Conservation (phyloP, 2,113 vertebrate genomes). For the Mellivora capensis region DNA sequence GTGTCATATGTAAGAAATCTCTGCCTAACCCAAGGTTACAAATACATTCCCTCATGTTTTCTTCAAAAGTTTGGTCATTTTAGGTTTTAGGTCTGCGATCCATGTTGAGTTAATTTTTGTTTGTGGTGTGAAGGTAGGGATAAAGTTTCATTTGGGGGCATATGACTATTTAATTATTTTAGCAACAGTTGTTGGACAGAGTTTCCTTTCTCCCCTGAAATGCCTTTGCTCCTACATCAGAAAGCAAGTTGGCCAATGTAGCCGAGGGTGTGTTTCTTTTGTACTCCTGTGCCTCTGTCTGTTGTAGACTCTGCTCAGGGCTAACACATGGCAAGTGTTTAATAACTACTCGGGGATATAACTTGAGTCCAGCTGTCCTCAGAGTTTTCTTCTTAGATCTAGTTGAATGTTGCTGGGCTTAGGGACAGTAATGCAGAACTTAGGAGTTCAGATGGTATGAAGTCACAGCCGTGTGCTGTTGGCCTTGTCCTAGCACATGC, state of each 20-base stretch:
- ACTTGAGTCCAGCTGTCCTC: neutral
- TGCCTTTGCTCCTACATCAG: neutral
- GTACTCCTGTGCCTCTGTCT: neutral
- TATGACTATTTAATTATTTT: neutral
- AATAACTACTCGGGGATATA: neutral
- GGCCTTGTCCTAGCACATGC: too few relatives aligned
- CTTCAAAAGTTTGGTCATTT: neutral
- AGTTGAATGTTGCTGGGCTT: neutral
- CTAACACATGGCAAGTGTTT: neutral
- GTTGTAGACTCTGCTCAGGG: neutral
- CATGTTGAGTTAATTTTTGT: neutral
- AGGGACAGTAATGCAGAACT: neutral
- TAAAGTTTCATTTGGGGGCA: neutral
- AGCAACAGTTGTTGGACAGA: neutral
- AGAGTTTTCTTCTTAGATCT: neutral
- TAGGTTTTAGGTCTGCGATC: neutral
- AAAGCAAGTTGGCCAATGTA: neutral
- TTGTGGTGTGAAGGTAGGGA: neutral
- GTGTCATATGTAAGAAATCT: neutral
- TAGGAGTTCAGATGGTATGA: neutral
- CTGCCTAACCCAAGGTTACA: neutral
- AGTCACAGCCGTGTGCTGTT: neutral
- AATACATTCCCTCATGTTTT: neutral
- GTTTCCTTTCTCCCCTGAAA: neutral
- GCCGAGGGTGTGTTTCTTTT: neutral